Percentiles rank a stretch among this genome's conserved stretches.
These are phyloP conservation scores for Acanthosoma haemorrhoidale DNA, from an alignment of 2,888 invertebrate species.

Conservation along the genomic window DNA sequence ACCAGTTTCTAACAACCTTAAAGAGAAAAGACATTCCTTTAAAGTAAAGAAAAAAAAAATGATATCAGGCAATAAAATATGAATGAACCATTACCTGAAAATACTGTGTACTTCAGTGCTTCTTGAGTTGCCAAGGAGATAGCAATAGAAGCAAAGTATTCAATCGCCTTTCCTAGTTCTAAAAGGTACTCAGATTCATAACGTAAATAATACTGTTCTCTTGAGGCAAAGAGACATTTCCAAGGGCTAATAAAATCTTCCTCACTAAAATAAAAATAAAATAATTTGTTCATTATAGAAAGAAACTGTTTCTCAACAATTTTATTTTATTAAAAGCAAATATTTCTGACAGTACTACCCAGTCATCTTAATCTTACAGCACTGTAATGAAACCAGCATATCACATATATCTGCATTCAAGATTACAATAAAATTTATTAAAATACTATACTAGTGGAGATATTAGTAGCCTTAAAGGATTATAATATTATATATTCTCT, in stretches of 20 bases:
- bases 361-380: no score
- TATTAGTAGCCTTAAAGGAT: no score
- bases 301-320: no score
- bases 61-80: not conserved
- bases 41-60: not conserved
- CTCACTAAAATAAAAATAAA: conserved; percentile 41
- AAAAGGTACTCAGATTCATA: conserved; percentile 58
- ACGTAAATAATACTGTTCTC: conserved; percentile 59
- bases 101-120: conserved; percentile 58
- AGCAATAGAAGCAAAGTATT: conserved; percentile 55
- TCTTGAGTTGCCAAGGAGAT: conserved; percentile 57
- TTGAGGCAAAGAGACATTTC: conserved; percentile 52
- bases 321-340: no score
- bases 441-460: no score
- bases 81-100: conserved; percentile 50
- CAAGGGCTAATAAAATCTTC: conserved; percentile 52
- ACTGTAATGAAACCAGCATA: no score
- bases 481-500: no score
- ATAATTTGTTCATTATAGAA: no score
- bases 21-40: not conserved
- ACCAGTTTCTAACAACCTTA: not conserved
- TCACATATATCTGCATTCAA: no score
- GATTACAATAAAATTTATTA: no score
- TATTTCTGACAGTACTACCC: no score
- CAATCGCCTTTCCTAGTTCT: conserved; percentile 57